Percentiles rank a stretch among this genome's conserved stretches.
phyloP scores from a whole-genome alignment of 1,140 invertebrate genomes.

The Prorops nasuta region DNA sequence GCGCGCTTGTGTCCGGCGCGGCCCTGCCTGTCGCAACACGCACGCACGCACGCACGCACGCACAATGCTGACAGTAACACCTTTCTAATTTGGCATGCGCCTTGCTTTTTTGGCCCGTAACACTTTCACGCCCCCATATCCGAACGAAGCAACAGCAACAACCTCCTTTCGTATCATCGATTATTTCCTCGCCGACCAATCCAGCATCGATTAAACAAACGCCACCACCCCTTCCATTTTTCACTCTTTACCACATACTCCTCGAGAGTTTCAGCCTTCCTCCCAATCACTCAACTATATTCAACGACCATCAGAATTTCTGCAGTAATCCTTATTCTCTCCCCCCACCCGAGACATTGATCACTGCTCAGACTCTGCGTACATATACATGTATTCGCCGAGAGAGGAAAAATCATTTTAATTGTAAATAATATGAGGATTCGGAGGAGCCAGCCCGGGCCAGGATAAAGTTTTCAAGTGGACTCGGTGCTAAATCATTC shows the following conservation, averaged over 20 bases:
- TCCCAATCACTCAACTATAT: too few species aligned
- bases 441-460: too few species aligned
- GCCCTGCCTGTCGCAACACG: slow-evolving; percentile 10
- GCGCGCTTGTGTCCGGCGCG: too few species aligned
- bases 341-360: not conserved
- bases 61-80: slow-evolving; percentile 1
- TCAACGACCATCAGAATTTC: too few species aligned
- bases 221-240: not conserved
- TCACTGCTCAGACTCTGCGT: too few species aligned
- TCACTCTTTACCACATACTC: too few species aligned
- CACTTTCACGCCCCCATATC: slow-evolving; percentile 25
- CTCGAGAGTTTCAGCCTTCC: too few species aligned
- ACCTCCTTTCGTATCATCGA: slow-evolving; percentile 1
- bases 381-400: too few species aligned
- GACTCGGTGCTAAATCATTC: too few species aligned
- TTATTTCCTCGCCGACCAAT: slow-evolving; percentile 2
- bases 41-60: slow-evolving; percentile 2
- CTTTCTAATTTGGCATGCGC: slow-evolving; percentile 26
- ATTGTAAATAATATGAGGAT: too few species aligned
- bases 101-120: slow-evolving; percentile 10
- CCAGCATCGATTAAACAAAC: not conserved
- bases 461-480: too few species aligned
- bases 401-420: too few species aligned
- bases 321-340: not conserved
- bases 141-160: slow-evolving; percentile 13